phyloP scores from a whole-genome alignment of 2,113 vertebrate genomes.

The Cepphus grylle region DNA sequence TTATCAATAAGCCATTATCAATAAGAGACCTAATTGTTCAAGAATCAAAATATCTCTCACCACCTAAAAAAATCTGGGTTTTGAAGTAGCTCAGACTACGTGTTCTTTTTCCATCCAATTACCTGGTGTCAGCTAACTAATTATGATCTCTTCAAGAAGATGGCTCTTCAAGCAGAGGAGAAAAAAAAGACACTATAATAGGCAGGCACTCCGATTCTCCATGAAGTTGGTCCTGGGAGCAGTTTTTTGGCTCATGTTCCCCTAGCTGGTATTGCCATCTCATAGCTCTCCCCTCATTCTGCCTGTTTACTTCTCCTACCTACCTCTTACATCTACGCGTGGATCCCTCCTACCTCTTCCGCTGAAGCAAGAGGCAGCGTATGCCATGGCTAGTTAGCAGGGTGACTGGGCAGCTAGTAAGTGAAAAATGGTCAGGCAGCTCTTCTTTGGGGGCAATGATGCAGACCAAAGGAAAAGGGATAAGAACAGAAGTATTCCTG shows the following conservation, averaged over 20 bases:
- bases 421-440: neutral
- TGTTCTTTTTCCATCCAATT: neutral
- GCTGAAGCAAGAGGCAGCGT: neutral
- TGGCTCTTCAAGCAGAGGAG: neutral
- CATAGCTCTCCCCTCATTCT: neutral
- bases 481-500: neutral
- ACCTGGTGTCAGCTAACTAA: neutral
- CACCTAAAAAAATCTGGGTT: neutral
- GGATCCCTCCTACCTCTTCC: neutral
- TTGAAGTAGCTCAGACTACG: neutral
- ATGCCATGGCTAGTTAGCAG: neutral
- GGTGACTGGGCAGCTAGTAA: neutral
- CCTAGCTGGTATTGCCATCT: neutral
- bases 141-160: neutral
- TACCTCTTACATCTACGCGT: fast-evolving
- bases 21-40: constrained; percentile 19
- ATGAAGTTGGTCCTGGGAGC: neutral
- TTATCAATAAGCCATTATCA: constrained; percentile 52
- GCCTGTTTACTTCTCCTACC: neutral
- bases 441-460: neutral
- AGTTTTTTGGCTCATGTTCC: fast-evolving
- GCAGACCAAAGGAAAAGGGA: neutral
- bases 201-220: neutral
- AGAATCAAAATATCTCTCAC: neutral
- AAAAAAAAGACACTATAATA: neutral